Base-by-base conservation (phyloP, 2,113 vertebrate genomes). In the Amphilophus citrinellus region DNA sequence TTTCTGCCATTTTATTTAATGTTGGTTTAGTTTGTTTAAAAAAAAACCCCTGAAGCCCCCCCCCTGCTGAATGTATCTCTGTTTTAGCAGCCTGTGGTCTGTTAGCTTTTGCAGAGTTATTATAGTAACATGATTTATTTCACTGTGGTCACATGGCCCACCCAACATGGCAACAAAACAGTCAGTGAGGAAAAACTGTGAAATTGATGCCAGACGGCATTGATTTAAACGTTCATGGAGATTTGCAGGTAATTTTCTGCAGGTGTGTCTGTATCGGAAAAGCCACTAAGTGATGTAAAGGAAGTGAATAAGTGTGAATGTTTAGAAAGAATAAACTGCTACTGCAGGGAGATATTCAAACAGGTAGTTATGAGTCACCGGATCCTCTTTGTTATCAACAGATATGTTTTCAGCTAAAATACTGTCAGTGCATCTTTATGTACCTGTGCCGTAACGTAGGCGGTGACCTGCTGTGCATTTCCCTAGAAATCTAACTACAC, bases 381-480 rank as follows among this genome's bases (percentile, higher is more conserved):
- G 22, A 47, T 24, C 27, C 4, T 47, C 13, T 50, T 24, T 32
- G 0, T 32, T 53, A 30, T 53, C 17, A 71, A 17, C 27, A 44
- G 22, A 50, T 44, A 47, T 5, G 3, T 15, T 30, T 50, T 27
- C 39, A 68, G 4, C 47, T 47, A 68, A 68, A 27, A 68, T 18
- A 1, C 0, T 0, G 2, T 11, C 30, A 32, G 3, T 32, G 30
- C 37, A 8, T 47, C 39, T 47, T 15, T 10, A 47, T 1, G 63
- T 39, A 17, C 20, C 37, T 0, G 8, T 1, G 1, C 13, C 15
- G 37, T 15, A 44, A 66, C 1, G 13, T 2, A 44, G 4, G 4
- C 0, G 0, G 0, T 0, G 63, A 44, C 63, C 63, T 15, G 63
- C 37, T 66, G 62, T 24, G 37, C 13, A 9, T 44, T 66, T 44